A percentile compares a stretch with the other conserved stretches of the same genome.
Evolutionary conservation across 2,113 vertebrate genomes (phyloP).

Genomic region (Craseonycteris thonglongyai): DNA sequence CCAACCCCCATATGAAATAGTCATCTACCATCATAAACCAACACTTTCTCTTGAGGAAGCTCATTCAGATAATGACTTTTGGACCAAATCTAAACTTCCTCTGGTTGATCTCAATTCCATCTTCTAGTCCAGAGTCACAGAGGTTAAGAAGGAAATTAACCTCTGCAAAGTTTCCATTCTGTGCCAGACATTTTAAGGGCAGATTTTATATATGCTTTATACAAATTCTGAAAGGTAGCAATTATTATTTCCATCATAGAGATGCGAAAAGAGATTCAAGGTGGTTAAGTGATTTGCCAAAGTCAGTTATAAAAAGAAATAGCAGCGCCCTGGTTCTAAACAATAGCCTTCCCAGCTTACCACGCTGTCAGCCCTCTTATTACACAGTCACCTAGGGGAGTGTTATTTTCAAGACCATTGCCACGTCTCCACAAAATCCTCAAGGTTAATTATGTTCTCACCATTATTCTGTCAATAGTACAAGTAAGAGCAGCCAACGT

Average conservation of each 20-base stretch:
- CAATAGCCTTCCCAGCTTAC: not conserved
- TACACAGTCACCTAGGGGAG: not conserved
- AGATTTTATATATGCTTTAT: not conserved
- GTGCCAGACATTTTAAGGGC: not conserved
- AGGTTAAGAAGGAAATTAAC: not conserved
- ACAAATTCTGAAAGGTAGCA: conserved; percentile 12
- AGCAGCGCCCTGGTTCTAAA: not conserved
- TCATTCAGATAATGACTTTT: not conserved
- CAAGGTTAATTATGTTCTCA: not conserved
- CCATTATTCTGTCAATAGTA: not conserved
- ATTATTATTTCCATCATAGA: not conserved
- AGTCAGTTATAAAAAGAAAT: not conserved
- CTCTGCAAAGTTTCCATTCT: not conserved
- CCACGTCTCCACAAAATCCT: not conserved
- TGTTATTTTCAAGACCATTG: not conserved
- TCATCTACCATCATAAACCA: not conserved
- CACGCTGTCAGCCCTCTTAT: not conserved
- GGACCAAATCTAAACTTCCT: conserved; percentile 6
- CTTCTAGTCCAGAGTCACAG: not conserved
- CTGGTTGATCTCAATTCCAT: not conserved
- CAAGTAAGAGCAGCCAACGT: not conserved
- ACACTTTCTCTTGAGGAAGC: conserved; percentile 20
- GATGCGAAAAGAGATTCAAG: not conserved
- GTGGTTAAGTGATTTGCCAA: not conserved
- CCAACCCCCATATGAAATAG: not conserved